Base-by-base conservation (phyloP, 1,140 invertebrate species). In the Drusus annulatus region DNA sequence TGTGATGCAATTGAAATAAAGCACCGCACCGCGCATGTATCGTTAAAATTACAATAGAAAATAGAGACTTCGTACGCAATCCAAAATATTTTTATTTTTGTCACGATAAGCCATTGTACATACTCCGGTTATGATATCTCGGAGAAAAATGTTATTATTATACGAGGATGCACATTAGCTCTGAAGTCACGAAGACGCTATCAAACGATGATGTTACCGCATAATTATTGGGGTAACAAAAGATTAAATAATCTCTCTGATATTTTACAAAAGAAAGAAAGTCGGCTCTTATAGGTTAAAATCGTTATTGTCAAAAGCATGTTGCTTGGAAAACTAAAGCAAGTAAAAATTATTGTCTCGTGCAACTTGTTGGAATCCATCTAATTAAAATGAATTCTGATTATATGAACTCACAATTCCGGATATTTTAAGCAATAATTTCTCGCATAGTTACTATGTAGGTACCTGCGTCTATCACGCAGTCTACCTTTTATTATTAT, bases 131-230 rank as follows among this genome's bases (percentile, higher is more conserved):
- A 28, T 65, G 21, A 65, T 65, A 65, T 65, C 36, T 45, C 10
- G 36, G 36, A 45, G 36, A 45, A 45, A 45, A 13, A 13, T 45
- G 8, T 45, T 45, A 45, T 13, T 45, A 45, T 45, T 45, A 45
- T 45, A 8, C 36, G 23, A 17, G 23, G 15, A 28, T 17, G 56
- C 10, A 25, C 25, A 65, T 65, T 65, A 25, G 10, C 15, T 65
- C 3, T n/a, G 21, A 13, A 25, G 62, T 65, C 62, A 65, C 62
- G 62, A 65, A 65, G 28, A 65, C 4, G 25, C 62, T 65, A 25
- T 65, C 3, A 16, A 65, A 28, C n/a, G 23, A n/a, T 31, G 21
- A 25, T 65, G n/a, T 28, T 65, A 23, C 62, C n/a, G 21, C 25
- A 65, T 28, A 65, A 28, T 28, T 15, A 16, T 28, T 31, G 62